Percentiles rank a stretch among this genome's conserved stretches.
Conservation (phyloP, 2,797 vertebrate genomes). For the Pantherophis vulpinus region DNA sequence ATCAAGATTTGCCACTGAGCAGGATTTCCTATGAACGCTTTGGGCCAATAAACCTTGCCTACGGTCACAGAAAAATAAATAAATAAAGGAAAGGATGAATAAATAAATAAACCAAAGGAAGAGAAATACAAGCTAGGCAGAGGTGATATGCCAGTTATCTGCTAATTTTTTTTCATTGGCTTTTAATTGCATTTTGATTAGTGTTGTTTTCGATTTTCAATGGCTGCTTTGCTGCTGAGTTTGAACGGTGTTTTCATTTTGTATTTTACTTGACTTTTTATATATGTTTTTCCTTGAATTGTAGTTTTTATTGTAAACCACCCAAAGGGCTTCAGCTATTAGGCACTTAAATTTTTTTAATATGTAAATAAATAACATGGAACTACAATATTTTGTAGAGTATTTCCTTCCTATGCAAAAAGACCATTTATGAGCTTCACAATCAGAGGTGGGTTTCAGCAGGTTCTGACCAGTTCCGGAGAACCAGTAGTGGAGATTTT, state of each 20-base stretch:
- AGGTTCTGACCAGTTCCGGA: too few species aligned
- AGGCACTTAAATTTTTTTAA: not conserved
- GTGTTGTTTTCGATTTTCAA: not conserved
- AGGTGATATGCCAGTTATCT: slow-evolving; percentile 2
- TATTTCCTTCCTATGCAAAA: too few species aligned
- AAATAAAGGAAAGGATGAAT: not conserved
- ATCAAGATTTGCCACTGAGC: slow-evolving; percentile 78
- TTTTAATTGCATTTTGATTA: not conserved
- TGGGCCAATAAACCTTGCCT: slow-evolving; percentile 42
- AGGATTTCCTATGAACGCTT: slow-evolving; percentile 70
- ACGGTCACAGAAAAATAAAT: slow-evolving; percentile 46
- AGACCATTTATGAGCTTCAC: too few species aligned
- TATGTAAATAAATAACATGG: not conserved
- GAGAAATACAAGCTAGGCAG: not conserved
- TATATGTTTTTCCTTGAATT: not conserved
- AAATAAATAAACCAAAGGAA: not conserved
- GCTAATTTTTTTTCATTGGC: not conserved
- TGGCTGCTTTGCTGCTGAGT: not conserved
- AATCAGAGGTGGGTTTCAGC: too few species aligned
- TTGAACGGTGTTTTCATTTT: not conserved
- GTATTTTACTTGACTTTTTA: not conserved
- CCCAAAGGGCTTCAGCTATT: not conserved
- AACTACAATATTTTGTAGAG: not conserved
- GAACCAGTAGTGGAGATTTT: too few species aligned
- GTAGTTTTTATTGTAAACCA: not conserved